Evolutionary conservation across 2,113 vertebrate genomes (phyloP), one percentile per base, ranked within the genome.

Genomic region (Aix galericulata): DNA sequence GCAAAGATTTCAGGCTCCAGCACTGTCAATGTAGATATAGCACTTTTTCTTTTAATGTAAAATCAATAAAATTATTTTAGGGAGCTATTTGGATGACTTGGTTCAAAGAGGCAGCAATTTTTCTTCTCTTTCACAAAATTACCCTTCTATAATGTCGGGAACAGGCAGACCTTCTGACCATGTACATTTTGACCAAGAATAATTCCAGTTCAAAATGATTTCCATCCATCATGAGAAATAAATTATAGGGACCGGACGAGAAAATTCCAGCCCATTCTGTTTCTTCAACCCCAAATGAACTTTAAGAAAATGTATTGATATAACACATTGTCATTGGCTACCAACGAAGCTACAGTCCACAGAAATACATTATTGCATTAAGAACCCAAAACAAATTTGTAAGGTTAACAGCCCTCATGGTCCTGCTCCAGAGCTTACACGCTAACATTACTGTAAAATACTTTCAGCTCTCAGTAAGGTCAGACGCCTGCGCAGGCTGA

Each of bases 61-160:
- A 93, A 92, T 89, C 91, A 83, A 86, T 74, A 38, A 5, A 53
- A 96, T 96, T 95, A 82, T 95, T 96, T 93, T 82, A 95, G 79
- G 84, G 75, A 85, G 72, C 89, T 81, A 20, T 89, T 77, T 38
- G 89, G 95, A 69, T 79, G 85, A 69, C 40, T 42, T 77, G 67
- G 89, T 89, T 95, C 89, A 77, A 74, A 91, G 82, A 86, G 53
- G 91, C 82, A 74, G 89, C 85, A 55, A 86, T 93, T 95, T 95
- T 88, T 91, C 91, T 93, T 88, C 75, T 82, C 75, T 82, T 80
- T 69, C 82, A 73, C 75, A 89, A 83, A 95, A 94, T 93, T 85
- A 59, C 82, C 71, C 82, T 21, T 85, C 66, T 34, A 16, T 77
- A 80, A 94, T 50, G 82, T 68, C 7, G 1, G 89, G 73, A 96